Evolutionary conservation across 2,888 invertebrate species (phyloP), one percentile per base, ranked within the genome.

Genomic region (Flexamia atlantica): DNA sequence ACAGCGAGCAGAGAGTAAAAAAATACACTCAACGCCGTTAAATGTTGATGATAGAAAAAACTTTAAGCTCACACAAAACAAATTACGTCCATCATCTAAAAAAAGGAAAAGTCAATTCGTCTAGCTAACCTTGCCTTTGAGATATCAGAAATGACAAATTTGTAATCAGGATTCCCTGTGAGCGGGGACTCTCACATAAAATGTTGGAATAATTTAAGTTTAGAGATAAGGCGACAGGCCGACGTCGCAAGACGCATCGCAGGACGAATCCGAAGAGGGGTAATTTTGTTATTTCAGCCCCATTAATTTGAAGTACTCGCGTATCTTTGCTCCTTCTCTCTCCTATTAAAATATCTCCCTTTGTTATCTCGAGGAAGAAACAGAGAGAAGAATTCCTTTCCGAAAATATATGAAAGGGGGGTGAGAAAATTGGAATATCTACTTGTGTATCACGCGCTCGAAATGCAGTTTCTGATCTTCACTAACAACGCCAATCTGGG

Each of bases 261-360:
- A 57, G 79, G 57, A 79, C 79, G 79, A 57, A 79, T 79, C n/a
- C 28, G 80, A 80, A 79, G 68, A 50, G 79, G 80, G 83, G 83
- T 83, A 83, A 83, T 83, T 83, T 83, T 83, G 83, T 83, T 83
- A 83, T 83, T 83, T 83, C 83, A 70, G 83, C 46, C 80, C 79
- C 83, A 83, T 83, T 83, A 83, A 83, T 83, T 80, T 83, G 30
- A 70, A 83, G 83, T 23, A 79, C 68, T 60, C 70, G 20, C 83
- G 79, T 50, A 64, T 60, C 72, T 82, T 46, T 72, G 50, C 70
- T 82, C 53, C 82, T 82, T 50, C 46, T 42, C 50, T 72, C 72
- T 72, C 42, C 76, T 36, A 79, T 79, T 79, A 79, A 79, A 79
- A 79, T 57, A 79, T 79, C 79, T 76, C 79, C 76, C 79, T 79